Percentiles rank a stretch among this genome's conserved stretches.
Evolutionary conservation across 2,113 vertebrate genomes (phyloP).

Genomic region (Elephas maximus): DNA sequence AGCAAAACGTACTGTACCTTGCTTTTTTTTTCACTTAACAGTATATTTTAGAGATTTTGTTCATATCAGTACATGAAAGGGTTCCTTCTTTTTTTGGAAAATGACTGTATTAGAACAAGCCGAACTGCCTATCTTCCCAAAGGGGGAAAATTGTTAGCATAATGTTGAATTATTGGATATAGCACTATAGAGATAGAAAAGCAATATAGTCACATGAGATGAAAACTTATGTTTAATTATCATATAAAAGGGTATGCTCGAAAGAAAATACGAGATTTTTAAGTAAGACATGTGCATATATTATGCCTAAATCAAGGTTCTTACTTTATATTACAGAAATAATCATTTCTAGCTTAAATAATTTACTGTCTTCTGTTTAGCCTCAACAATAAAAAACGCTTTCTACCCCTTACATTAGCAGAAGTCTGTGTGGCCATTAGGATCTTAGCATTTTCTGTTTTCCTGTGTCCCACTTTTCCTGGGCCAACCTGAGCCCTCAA

Average conservation of each 20-base stretch:
- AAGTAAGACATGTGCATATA: conserved; percentile 8
- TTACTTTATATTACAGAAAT: not conserved
- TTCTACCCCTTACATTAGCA: not conserved
- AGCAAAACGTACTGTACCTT: not conserved
- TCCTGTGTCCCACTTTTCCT: not conserved
- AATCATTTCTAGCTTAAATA: conserved; percentile 25
- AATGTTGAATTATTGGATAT: conserved; percentile 18
- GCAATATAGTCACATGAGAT: not conserved
- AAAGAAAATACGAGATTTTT: not conserved
- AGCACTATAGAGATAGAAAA: not conserved
- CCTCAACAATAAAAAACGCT: not conserved
- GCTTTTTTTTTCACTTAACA: not conserved
- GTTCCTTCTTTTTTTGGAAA: conserved; percentile 39
- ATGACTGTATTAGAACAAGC: not conserved
- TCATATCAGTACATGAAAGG: not conserved
- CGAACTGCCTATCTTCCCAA: conserved; percentile 29
- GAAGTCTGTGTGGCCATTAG: not conserved
- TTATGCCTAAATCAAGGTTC: not conserved
- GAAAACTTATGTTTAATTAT: not conserved
- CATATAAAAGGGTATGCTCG: not conserved
- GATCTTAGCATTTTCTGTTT: conserved; percentile 52
- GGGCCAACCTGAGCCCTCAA: not conserved
- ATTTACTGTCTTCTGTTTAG: not conserved
- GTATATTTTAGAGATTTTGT: not conserved
- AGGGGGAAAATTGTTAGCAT: not conserved